Evolutionary conservation across 2,888 invertebrate genomes (phyloP).

Genomic region (Margaritifera margaritifera): DNA sequence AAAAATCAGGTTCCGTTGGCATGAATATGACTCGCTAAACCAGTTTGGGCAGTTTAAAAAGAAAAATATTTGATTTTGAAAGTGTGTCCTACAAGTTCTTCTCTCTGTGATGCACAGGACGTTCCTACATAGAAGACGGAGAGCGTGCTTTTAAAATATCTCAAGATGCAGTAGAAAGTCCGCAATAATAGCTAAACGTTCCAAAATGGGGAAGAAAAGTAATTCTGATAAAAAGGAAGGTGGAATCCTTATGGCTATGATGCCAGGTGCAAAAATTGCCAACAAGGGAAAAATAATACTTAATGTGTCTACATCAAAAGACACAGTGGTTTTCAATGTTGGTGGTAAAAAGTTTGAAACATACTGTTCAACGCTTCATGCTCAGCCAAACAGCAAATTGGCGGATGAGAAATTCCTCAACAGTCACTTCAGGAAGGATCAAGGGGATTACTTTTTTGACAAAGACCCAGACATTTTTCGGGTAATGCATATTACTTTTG

Average conservation of each 20-base stretch:
- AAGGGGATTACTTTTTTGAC: conserved; percentile 54
- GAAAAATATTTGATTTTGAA: too few relatives aligned
- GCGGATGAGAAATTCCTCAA: conserved; percentile 43
- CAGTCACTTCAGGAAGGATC: conserved; percentile 35
- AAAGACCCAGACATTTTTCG: conserved; percentile 49
- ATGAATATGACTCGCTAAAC: too few relatives aligned
- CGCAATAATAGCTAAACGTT: too few relatives aligned
- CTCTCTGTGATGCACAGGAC: too few relatives aligned
- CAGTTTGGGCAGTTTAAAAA: too few relatives aligned
- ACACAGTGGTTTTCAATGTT: conserved; percentile 54
- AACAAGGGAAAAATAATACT: conserved; percentile 36
- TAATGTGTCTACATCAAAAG: conserved; percentile 31
- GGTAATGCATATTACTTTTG: conserved; percentile 18
- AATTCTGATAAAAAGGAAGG: conserved; percentile 8
- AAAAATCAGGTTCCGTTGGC: too few relatives aligned
- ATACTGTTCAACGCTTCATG: conserved; percentile 48
- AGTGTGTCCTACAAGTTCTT: too few relatives aligned
- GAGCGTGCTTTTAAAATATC: too few relatives aligned
- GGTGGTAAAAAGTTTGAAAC: conserved; percentile 60
- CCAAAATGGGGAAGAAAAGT: conserved; percentile 1
- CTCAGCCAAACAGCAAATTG: conserved; percentile 38
- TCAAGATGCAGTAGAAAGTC: too few relatives aligned
- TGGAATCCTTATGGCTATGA: conserved; percentile 34
- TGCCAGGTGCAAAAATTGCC: conserved; percentile 36
- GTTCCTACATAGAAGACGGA: too few relatives aligned